Evolutionary conservation across 1,140 invertebrate genomes (phyloP), one percentile per base, ranked within the genome.

Genomic region (Dufourea novaeangliae): DNA sequence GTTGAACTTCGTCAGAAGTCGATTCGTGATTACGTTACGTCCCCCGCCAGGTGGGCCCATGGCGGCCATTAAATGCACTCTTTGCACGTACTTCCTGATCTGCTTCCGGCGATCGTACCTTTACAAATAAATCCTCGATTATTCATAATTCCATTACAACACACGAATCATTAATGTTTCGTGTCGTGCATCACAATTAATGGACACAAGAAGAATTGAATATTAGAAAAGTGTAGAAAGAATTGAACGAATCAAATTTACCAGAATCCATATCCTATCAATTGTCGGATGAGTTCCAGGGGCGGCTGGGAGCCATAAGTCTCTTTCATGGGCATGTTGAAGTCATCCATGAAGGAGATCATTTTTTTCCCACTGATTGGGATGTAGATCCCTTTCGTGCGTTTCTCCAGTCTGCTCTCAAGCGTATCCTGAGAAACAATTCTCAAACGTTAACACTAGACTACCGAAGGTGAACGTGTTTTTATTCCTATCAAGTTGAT

Each of bases 291-390:
- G 29, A 98, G 90, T 91, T 98, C 97, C 4, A 98, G 89, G 3
- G 97, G 96, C 17, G 97, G 96, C 87, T 97, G 97, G 0, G 96
- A 96, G 0, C 97, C 97, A 89, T 96, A 98, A 10, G 93, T 94
- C 82, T 98, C 97, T 82, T 97, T 96, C n/a, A 95, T 95, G 1
- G 97, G 97, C 96, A 97, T 97, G 90, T 98, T 98, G 82, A 98
- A 95, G 89, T 98, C 97, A 90, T 98, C 97, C 94, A 98, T 95
- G 88, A 97, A 97, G 1, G 95, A 94, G 59, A 98, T 94, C 93
- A 98, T 94, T 81, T 92, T 96, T 93, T 97, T 97, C 41, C 94
- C 95, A 80, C 94, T 95, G 27, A 94, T 90, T 0, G 97, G 97
- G 1, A 96, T 94, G 90, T 95, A 97, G 63, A 96, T 94, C 5